Base-by-base conservation (phyloP, 1,140 invertebrate genomes). In the Venustaconcha ellipsiformis region DNA sequence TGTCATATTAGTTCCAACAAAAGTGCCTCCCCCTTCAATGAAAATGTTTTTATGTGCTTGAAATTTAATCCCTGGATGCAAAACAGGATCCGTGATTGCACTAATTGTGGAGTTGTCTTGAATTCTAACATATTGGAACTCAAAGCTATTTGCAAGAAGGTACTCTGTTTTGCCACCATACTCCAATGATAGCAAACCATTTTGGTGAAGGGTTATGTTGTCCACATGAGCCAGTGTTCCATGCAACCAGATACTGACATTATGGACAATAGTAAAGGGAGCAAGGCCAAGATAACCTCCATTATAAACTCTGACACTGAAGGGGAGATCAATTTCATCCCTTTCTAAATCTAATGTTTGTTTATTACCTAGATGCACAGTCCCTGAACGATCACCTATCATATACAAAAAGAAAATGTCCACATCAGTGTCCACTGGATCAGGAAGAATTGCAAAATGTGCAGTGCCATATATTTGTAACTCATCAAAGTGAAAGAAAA, bases 331-430 rank as follows among this genome's bases (percentile, higher is more conserved):
- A 67, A 86, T 86, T 68, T 85, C 83, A 11, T 70, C 64, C 78
- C 85, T 76, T 11, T 82, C 63, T 12, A 86, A 70, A 60, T 86
- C 82, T 80, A 86, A 80, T 14, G 79, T 73, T 64, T 86, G 85
- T 56, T 81, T 81, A 57, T 81, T 67, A 14, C 76, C 82, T 23
- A 85, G 67, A 72, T 86, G 85, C 14, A 86, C 80, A 14, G 85
- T 86, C 11, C 85, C 85, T 18, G 83, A 78, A n/a, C 82, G 67
- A 66, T 86, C 85, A 0, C 85, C 85, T 30, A 86, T 86, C 83
- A 86, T 85, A 65, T 86, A 78, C 5, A 80, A 57, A 75, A 85
- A 86, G 67, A 77, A 86, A 2, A 86, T 18, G 69, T 83, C 79
- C 6, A 82, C 78, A 17, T 70, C 67, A 14, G 72, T 70, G 18